phyloP scores from a whole-genome alignment of 2,113 vertebrate species.

The Malurus elegans region DNA sequence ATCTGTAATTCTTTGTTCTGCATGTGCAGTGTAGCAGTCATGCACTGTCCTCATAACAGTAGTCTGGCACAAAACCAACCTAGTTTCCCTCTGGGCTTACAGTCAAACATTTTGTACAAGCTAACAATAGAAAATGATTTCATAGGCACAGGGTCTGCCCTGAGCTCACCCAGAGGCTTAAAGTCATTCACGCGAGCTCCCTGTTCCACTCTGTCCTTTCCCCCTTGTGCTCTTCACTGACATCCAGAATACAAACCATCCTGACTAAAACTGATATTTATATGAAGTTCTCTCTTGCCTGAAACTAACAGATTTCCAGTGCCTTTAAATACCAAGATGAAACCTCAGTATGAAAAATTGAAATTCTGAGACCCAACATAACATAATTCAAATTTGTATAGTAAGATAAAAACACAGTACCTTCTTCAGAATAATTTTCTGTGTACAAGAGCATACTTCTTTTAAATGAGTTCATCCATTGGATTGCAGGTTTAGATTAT shows the following conservation, averaged over 20 bases:
- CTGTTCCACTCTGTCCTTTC: background rate
- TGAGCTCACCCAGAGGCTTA: conserved; percentile 38
- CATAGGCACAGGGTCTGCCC: conserved; percentile 34
- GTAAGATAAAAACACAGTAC: background rate
- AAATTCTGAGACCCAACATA: background rate
- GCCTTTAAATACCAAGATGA: background rate
- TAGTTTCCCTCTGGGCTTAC: background rate
- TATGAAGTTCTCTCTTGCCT: background rate
- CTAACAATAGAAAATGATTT: conserved; percentile 66
- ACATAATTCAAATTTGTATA: background rate
- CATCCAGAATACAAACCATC: background rate
- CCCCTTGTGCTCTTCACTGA: background rate
- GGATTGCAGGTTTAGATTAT: background rate
- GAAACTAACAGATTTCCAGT: background rate
- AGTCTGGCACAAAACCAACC: background rate
- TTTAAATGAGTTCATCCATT: background rate
- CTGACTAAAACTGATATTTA: background rate
- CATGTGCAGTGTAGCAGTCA: background rate
- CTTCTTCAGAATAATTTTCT: background rate
- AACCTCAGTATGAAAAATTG: background rate
- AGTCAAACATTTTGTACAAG: conserved; percentile 43
- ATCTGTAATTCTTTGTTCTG: conserved; percentile 41
- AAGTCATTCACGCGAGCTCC: background rate
- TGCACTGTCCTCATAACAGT: background rate
- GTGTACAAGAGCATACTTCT: background rate